Conservation (phyloP, 2,113 vertebrate genomes). For the Pampusana beccarii region DNA sequence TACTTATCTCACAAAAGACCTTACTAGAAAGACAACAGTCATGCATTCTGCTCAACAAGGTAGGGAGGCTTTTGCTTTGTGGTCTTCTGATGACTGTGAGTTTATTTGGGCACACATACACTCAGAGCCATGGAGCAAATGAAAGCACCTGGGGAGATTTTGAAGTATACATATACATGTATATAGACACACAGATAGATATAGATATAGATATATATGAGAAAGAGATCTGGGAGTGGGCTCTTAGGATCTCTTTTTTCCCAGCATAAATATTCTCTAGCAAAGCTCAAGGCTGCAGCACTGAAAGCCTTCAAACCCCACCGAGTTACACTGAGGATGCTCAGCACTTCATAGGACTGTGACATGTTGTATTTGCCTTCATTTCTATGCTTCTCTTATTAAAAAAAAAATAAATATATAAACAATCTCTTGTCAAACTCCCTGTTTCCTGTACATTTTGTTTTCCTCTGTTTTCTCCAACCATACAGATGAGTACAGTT, state of each 20-base stretch:
- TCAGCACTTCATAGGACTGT: neutral
- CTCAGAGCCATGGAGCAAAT: neutral
- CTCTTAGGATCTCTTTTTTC: neutral
- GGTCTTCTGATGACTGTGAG: no score
- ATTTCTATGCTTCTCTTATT: neutral
- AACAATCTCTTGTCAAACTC: neutral
- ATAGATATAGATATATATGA: rapidly evolving
- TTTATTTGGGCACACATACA: neutral
- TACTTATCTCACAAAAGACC: neutral
- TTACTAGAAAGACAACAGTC: neutral
- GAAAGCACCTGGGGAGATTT: neutral
- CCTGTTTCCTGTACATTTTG: neutral
- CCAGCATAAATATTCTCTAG: neutral
- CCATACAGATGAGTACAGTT: neutral
- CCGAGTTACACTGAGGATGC: neutral
- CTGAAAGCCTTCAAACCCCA: neutral
- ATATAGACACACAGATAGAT: neutral
- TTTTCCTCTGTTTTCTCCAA: neutral
- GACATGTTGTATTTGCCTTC: neutral
- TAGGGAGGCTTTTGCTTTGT: neutral
- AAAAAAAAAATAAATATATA: neutral
- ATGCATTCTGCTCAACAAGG: neutral
- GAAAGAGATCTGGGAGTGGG: neutral
- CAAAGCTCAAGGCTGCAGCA: neutral
- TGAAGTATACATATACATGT: neutral